These are phyloP conservation scores for Nebria brevicollis DNA, from an alignment of 2,888 invertebrate species.

Conservation along the genomic window DNA sequence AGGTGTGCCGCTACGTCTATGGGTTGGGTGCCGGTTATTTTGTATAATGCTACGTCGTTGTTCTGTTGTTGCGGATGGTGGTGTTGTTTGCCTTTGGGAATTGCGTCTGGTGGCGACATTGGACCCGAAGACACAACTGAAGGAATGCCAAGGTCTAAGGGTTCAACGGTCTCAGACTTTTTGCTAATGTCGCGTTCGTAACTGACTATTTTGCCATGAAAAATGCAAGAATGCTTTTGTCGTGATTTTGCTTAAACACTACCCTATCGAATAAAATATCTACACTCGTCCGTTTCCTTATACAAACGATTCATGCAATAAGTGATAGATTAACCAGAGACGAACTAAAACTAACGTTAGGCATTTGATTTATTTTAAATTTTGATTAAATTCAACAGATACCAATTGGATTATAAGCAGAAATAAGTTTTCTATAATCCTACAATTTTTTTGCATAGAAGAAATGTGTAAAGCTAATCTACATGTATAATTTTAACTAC, in stretches of 20 bases:
- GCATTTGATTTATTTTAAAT: too few species aligned
- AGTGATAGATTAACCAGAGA: too few species aligned
- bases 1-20: slow-evolving; percentile 94
- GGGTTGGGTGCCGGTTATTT: slow-evolving; percentile 79
- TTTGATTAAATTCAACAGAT: too few species aligned
- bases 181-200: slow-evolving; percentile 39
- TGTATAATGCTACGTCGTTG: slow-evolving; percentile 62
- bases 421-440: too few species aligned
- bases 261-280: neutral
- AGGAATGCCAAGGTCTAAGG: slow-evolving; percentile 30
- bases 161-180: slow-evolving; percentile 5
- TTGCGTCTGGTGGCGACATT: slow-evolving; percentile 56
- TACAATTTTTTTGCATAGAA: too few species aligned
- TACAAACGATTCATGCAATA: too few species aligned
- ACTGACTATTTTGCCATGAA: slow-evolving; percentile 13
- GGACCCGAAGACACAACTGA: slow-evolving; percentile 53
- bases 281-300: neutral
- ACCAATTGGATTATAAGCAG: too few species aligned
- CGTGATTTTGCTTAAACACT: neutral
- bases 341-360: too few species aligned
- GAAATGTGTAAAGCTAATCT: too few species aligned
- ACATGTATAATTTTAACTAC: neutral
- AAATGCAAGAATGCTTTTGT: neutral
- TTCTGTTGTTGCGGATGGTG: slow-evolving; percentile 53
- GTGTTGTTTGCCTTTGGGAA: slow-evolving; percentile 56